Conservation (phyloP, 92 coral and sea anemone species). For the Desmophyllum pertusum region DNA sequence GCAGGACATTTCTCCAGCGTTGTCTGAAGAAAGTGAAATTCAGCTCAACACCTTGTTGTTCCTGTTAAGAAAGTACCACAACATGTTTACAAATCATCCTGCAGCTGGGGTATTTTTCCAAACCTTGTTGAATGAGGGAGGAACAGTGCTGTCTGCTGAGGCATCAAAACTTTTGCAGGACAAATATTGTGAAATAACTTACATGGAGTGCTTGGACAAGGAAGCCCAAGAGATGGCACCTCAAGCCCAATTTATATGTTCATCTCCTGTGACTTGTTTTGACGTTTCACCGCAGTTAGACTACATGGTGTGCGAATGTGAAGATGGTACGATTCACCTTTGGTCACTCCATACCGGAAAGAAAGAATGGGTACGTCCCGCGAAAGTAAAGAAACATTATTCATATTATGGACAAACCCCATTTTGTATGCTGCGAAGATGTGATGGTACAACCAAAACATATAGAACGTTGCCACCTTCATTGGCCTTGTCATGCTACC, state of each 20-base stretch:
- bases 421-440: no score
- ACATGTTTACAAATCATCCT: neutral
- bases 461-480: slow-evolving; percentile 1
- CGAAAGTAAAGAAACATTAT: neutral
- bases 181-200: slow-evolving; percentile 9
- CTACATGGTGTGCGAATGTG: no score
- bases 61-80: slow-evolving; percentile 19
- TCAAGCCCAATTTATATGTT: neutral
- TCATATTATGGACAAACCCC: no score
- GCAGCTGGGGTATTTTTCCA: neutral
- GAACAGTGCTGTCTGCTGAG: neutral
- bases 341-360: no score
- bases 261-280: neutral
- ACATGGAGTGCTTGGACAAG: slow-evolving; percentile 10
- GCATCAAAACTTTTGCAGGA: slow-evolving; percentile 6
- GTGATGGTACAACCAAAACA: no score
- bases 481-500: neutral
- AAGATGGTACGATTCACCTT: no score
- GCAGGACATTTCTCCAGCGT: neutral
- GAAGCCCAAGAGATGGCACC: neutral
- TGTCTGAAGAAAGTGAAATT: neutral
- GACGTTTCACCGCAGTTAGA: slow-evolving; percentile 12
- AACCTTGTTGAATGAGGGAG: slow-evolving; percentile 22
- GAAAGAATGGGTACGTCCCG: slow-evolving; percentile 7
- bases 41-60: neutral